Conservation (phyloP, 2,888 invertebrate species). For the Escarpia spicata region DNA sequence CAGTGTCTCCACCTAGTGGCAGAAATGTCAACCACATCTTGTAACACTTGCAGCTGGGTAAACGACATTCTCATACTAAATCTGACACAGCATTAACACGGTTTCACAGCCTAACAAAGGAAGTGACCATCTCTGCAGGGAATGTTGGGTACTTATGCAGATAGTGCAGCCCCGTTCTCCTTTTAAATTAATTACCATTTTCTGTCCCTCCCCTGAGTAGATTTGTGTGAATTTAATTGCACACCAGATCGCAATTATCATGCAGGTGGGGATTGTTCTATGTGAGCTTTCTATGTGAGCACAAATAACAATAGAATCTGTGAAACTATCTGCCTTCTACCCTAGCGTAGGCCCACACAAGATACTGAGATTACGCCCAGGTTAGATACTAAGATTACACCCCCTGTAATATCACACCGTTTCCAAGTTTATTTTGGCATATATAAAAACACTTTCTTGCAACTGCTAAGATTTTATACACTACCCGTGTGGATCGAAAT, state of each 20-base stretch:
- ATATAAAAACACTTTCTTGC: neutral
- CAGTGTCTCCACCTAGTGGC: neutral
- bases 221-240: neutral
- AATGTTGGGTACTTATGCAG: constrained; percentile 12
- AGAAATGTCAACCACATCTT: neutral
- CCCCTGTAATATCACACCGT: neutral
- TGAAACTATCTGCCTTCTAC: neutral
- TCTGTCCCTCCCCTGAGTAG: neutral
- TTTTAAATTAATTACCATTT: constrained; percentile 3
- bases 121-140: neutral
- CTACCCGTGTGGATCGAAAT: neutral
- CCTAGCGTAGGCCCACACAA: neutral
- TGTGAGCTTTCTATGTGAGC: neutral
- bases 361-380: neutral
- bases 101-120: constrained; percentile 3
- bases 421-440: neutral
- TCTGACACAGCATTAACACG: neutral
- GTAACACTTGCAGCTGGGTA: neutral
- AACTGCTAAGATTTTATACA: neutral
- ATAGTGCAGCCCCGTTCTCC: neutral
- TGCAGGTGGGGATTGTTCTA: neutral
- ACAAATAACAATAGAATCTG: neutral
- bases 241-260: neutral
- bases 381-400: neutral
- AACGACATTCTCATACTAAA: neutral